Base-by-base conservation (phyloP, 2,888 invertebrate species). In the Drosophila macrospina region DNA sequence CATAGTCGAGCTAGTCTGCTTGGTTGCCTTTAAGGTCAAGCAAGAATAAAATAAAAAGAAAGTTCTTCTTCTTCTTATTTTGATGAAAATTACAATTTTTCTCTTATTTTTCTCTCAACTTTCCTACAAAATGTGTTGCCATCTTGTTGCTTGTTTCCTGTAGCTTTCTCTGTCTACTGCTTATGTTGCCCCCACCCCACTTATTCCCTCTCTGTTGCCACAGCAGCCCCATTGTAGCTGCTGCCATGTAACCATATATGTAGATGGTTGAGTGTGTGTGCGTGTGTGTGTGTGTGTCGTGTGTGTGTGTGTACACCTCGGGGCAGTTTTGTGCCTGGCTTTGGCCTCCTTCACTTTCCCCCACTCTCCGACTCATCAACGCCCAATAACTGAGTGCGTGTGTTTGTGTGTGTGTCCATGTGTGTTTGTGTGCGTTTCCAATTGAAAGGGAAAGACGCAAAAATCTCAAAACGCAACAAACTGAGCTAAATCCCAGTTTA, bases 61-160 rank as follows among this genome's bases (percentile, higher is more conserved):
- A 78, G 70, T 55, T 69, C 64, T 37, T 30, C 8, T 47, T 37
- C 39, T 56, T 69, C 69, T 77, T 70, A 62, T 79, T 86, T 86
- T 83, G 89, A 90, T 91, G 89, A 90, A 90, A 90, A 90, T 91
- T 91, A 90, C 91, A 90, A 90, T 91, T 90, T 87, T 89, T 80
- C 74, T 78, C 80, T 78, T 80, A 78, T 83, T 78, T 88, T 86
- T 80, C 77, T 81, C 78, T 85, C 79, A 85, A 85, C 78, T 88
- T 89, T 80, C 88, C 63, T 88, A 74, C 71, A 68, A 69, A 80
- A 81, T 66, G 67, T 74, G 74, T 78, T 79, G 80, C 86, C 87
- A 73, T 89, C 83, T 86, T 77, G 86, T 85, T 84, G 84, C 86
- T 78, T 80, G 61, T 63, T 65, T 78, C 64, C 72, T 84, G 54